Conservation (phyloP, 2,797 vertebrate genomes). For the Parauchenoglanis punctatus region DNA sequence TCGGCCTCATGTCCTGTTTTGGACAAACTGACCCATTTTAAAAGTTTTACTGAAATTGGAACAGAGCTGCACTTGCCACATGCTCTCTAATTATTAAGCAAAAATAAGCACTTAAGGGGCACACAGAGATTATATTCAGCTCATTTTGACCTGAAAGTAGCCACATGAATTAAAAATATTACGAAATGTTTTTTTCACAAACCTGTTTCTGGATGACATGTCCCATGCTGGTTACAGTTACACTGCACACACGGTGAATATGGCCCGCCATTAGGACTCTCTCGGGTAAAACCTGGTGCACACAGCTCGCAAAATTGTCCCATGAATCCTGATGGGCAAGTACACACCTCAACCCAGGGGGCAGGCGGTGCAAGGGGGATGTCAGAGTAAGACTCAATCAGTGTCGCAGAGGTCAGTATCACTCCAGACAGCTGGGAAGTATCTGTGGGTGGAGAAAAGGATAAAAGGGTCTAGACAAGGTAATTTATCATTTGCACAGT, state of each 20-base stretch:
- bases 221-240: slow-evolving; percentile 86
- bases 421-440: slow-evolving; percentile 77
- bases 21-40: neutral
- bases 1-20: neutral
- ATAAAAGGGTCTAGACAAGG: neutral
- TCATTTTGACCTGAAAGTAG: neutral
- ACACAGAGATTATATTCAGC: neutral
- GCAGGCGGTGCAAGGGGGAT: slow-evolving; percentile 34
- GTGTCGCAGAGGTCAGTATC: slow-evolving; percentile 75
- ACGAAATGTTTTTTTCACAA: slow-evolving; percentile 8
- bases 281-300: slow-evolving; percentile 79
- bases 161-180: neutral
- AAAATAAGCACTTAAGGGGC: neutral
- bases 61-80: neutral
- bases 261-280: slow-evolving; percentile 68
- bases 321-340: slow-evolving; percentile 79
- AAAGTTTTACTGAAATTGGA: neutral
- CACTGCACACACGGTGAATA: slow-evolving; percentile 82
- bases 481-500: neutral
- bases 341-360: slow-evolving; percentile 87
- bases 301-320: slow-evolving; percentile 89
- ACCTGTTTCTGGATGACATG: slow-evolving; percentile 87
- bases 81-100: slow-evolving; percentile 5
- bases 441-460: slow-evolving; percentile 68
- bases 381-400: slow-evolving; percentile 7